These are phyloP conservation scores for Opisthocomus hoazin DNA, from an alignment of 2,113 vertebrate species.

Conservation along the genomic window DNA sequence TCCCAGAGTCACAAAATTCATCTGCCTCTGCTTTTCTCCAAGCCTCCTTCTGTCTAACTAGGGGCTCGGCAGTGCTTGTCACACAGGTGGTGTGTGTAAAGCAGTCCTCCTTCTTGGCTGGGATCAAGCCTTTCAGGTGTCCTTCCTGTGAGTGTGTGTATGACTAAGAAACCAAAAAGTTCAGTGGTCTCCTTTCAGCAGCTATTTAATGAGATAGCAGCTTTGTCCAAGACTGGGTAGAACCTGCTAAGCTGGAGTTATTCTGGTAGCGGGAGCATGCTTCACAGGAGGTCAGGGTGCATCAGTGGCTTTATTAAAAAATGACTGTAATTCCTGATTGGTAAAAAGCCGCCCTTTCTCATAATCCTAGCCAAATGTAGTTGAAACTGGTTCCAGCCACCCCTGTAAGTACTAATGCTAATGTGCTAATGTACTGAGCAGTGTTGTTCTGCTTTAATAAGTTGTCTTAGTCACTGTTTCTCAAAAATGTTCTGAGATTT, in stretches of 20 bases:
- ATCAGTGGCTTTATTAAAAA: neutral
- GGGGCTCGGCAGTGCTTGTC: neutral
- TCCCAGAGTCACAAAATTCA: neutral
- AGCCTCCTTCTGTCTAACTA: neutral
- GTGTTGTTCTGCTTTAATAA: neutral
- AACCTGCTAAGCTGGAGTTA: neutral
- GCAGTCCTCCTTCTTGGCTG: neutral
- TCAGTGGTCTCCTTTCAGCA: neutral
- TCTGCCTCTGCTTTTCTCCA: neutral
- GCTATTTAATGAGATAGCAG: neutral
- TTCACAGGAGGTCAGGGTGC: neutral
- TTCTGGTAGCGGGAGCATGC: neutral
- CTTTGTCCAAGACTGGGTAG: neutral
- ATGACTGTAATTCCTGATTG: neutral
- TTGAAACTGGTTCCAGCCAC: neutral
- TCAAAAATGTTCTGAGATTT: neutral
- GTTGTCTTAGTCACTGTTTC: neutral
- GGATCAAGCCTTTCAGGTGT: neutral
- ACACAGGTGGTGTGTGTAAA: neutral
- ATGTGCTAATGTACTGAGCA: neutral
- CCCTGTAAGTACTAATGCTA: neutral
- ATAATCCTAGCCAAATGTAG: neutral
- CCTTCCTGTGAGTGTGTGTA: neutral
- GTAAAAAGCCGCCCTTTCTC: neutral
- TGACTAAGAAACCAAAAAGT: neutral